These are phyloP conservation scores for Gila robusta DNA, from an alignment of 2,797 vertebrate genomes.

Conservation along the genomic window DNA sequence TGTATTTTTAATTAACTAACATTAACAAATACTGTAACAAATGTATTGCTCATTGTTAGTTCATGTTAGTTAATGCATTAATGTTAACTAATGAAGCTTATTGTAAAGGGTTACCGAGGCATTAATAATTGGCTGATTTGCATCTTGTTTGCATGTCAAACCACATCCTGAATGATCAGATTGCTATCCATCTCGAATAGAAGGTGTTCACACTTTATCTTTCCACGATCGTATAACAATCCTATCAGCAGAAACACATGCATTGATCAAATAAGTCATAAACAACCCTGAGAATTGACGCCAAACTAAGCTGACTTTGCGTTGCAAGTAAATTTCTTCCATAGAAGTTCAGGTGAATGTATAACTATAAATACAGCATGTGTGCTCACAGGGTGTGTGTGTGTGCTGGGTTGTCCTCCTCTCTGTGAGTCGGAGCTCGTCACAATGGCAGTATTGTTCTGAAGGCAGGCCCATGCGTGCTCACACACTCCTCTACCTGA, in stretches of 20 bases:
- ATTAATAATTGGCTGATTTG: neutral
- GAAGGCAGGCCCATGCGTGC: conserved; percentile 87
- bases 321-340: conserved; percentile 55
- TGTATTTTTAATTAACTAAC: too few species aligned
- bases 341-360: conserved; percentile 12
- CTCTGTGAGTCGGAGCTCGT: conserved; percentile 72
- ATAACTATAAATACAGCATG: conserved; percentile 17
- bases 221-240: neutral
- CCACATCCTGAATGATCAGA: neutral
- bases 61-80: too few species aligned
- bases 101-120: neutral
- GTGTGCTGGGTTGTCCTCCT: conserved; percentile 76
- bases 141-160: neutral
- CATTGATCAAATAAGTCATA: neutral
- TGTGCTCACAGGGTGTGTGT: conserved; percentile 26
- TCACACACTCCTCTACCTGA: conserved; percentile 82
- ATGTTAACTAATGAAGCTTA: too few species aligned
- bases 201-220: neutral
- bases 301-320: neutral
- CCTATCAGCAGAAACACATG: neutral
- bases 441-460: conserved; percentile 91
- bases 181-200: neutral
- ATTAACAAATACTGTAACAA: too few species aligned
- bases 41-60: too few species aligned
- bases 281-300: neutral